Evolutionary conservation across 2,888 invertebrate genomes (phyloP), one percentile per base, ranked within the genome.

Genomic region (Ceratothoa steindachneri): DNA sequence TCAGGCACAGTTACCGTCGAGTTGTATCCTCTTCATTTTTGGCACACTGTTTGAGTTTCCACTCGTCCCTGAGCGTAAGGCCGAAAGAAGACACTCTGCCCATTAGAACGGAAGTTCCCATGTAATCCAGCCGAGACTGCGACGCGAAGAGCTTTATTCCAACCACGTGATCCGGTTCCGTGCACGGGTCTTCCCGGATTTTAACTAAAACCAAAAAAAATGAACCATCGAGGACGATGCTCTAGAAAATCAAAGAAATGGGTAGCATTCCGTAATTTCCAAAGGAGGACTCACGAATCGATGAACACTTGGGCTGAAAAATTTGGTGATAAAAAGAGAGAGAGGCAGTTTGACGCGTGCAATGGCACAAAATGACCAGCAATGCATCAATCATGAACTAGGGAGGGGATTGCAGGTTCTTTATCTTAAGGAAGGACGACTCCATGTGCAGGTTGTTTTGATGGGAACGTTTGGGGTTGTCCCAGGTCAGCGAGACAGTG

Each of bases 21-120:
- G 78, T 79, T 30, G 79, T 51, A 53, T 79, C 79, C 15, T 79
- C 76, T 22, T 73, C 73, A 7, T 27, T 31, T 19, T 67, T 66
- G 22, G 73, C 68, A 53, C 72, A 74, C 64, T 86, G 83, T 82
- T 87, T 87, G 65, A 91, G 88, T 82, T 90, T 89, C 96, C 95
- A 97, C 85, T 95, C 93, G 85, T 97, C 96, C 76, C 90, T 87
- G 77, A 95, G 87, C 72, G 90, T 90, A 0, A 93, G 91, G 69
- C 89, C 90, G 80, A 95, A 88, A 15, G 89, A 88, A 81, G 93
- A 93, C 66, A 96, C 92, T 68, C 96, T 87, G 9, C 91, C 91
- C 91, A 98, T 93, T 76, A 98, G 86, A 73, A 95, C 95, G 52
- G 93, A 91, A n/a, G 96, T 93, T 77, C 97, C 97, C 98, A 98